These are phyloP conservation scores for Rhinatrema bivittatum DNA, from an alignment of 2,797 vertebrate genomes.

Conservation along the genomic window DNA sequence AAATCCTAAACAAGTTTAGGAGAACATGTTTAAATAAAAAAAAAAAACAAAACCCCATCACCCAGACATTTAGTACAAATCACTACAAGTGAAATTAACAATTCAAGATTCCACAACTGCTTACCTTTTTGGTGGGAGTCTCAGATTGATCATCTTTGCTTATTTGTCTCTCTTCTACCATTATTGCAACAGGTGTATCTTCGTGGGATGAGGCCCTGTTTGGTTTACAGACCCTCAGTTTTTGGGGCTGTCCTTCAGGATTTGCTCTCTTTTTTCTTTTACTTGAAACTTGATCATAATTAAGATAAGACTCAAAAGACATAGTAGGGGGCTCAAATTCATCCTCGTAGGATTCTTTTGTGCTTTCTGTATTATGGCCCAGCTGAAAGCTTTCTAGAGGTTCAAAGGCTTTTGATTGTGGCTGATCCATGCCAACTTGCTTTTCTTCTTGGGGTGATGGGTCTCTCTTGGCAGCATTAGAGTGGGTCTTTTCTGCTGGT, in stretches of 20 bases:
- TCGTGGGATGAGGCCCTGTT: conserved; percentile 19
- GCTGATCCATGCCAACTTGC: not conserved
- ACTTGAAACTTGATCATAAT: conserved; percentile 54
- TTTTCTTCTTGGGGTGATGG: not conserved
- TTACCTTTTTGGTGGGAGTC: conserved; percentile 29
- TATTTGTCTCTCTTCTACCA: conserved; percentile 4
- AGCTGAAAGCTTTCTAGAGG: not conserved
- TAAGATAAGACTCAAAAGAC: conserved; percentile 81
- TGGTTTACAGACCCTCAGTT: conserved; percentile 1
- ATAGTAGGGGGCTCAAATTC: conserved; percentile 46
- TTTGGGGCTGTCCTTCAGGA: not conserved
- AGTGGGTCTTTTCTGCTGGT: conserved; percentile 9
- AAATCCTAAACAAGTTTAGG: too few relatives aligned
- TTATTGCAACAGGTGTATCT: conserved; percentile 14
- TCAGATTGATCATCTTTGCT: not conserved
- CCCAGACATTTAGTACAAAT: too few relatives aligned
- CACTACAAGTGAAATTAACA: too few relatives aligned
- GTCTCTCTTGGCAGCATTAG: not conserved
- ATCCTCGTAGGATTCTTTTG: conserved; percentile 11
- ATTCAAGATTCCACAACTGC: not conserved
- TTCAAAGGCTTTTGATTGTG: not conserved
- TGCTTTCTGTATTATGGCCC: not conserved
- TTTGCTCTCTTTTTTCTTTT: conserved; percentile 34
- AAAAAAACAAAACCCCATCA: too few relatives aligned
- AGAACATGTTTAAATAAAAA: too few relatives aligned